Conservation (phyloP, 2,113 vertebrate species). For the Callipepla squamata region DNA sequence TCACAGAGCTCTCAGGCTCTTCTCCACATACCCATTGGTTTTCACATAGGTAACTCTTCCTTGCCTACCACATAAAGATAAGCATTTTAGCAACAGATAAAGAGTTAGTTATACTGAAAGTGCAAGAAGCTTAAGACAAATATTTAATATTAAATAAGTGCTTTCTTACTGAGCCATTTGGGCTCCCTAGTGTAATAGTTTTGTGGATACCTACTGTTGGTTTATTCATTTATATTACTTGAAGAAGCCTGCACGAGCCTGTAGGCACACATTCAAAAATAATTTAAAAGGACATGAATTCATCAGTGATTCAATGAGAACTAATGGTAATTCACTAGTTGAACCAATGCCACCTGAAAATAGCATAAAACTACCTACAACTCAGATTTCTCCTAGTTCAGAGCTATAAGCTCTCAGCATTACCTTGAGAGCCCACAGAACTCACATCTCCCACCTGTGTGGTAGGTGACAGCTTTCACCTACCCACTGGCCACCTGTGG, state of each 20-base stretch:
- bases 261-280: constrained; percentile 35
- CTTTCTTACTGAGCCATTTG: constrained; percentile 23
- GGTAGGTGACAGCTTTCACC: not conserved
- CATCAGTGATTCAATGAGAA: not conserved
- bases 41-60: not conserved
- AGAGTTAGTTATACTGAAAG: not conserved
- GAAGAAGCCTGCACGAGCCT: constrained; percentile 3
- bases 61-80: not conserved
- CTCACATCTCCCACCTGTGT: fast-evolving
- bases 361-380: not conserved
- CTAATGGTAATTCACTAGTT: not conserved
- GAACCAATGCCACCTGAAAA: not conserved
- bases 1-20: not conserved
- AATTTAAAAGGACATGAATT: constrained; percentile 50
- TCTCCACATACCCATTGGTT: not conserved
- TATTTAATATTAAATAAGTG: constrained; percentile 43
- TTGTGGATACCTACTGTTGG: constrained; percentile 27
- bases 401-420: not conserved
- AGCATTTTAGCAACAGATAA: not conserved
- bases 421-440: not conserved
- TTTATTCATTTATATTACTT: constrained; percentile 56
- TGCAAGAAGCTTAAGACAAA: constrained; percentile 25
- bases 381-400: not conserved
- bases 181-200: not conserved
- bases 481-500: fast-evolving